These are phyloP conservation scores for Heliconius hortense DNA, from an alignment of 2,888 invertebrate genomes.

Conservation along the genomic window DNA sequence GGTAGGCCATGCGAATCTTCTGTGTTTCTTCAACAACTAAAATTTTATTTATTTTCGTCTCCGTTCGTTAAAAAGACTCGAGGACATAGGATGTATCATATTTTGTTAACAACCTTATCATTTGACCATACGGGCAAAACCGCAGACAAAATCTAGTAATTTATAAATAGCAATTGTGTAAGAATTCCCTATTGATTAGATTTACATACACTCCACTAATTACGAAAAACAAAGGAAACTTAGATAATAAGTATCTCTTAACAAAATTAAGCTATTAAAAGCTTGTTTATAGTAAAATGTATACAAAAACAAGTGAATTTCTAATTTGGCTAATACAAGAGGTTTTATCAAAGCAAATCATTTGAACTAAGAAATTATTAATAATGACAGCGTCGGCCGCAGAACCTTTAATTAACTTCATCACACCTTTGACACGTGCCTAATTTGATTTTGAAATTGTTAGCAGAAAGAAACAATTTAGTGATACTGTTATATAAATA, in stretches of 20 bases:
- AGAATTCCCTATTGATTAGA: background rate
- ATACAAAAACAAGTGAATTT: constrained; percentile 2
- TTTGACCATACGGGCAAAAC: too few species aligned
- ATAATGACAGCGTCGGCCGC: constrained; percentile 14
- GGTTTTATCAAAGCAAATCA: constrained; percentile 14
- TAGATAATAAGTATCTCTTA: constrained; percentile 2
- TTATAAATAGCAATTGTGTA: background rate
- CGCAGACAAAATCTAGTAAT: background rate
- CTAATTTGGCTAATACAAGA: constrained; percentile 9
- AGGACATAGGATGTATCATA: too few species aligned
- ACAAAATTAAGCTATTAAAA: constrained; percentile 1
- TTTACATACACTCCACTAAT: background rate
- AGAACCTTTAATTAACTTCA: constrained; percentile 33
- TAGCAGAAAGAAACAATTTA: background rate
- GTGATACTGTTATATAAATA: background rate
- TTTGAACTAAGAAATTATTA: constrained; percentile 14
- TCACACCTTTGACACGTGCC: constrained; percentile 33
- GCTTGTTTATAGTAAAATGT: constrained; percentile 1
- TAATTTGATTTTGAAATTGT: background rate
- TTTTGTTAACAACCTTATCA: too few species aligned
- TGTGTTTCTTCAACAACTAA: too few species aligned
- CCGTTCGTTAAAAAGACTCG: too few species aligned
- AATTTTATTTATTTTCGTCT: too few species aligned
- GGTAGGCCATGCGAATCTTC: too few species aligned
- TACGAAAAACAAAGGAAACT: background rate